Base-by-base conservation (phyloP, 2,888 invertebrate species). In the Hesperia comma region DNA sequence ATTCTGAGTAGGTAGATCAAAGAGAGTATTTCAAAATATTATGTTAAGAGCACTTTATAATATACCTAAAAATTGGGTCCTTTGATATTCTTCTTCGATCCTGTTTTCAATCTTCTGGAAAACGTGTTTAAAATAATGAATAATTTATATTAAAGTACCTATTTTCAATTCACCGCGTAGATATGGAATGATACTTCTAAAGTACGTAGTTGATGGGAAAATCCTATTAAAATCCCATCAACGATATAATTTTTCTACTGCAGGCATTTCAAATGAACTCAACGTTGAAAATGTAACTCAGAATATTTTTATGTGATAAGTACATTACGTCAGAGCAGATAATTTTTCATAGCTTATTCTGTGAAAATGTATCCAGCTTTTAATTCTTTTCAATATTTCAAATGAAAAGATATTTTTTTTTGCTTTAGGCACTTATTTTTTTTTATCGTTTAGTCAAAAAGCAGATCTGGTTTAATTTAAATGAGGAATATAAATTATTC, bases 181-280 rank as follows among this genome's bases (percentile, higher is more conserved):
- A 63, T 63, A n/a, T 57, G 32, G 37, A 37, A 17, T 49, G 57
- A 49, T 51, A 63, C 37, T 63, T 57, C 40, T 63, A 43, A 63
- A 63, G 37, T 57, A 57, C 57, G 37, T 57, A 57, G 56, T 63
- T 63, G 49, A 57, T 57, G 33, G 63, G 37, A 56, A 43, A 63
- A 63, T 49, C 33, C 56, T 46, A 57, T 63, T 63, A 63, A 56
- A 57, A 49, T 57, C 56, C 63, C 56, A 63, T 63, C 56, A 63
- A 26, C 37, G 37, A 63, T 19, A 55, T 40, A 40, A 63, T 56
- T 63, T 63, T 46, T 21, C 37, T 12, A 56, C 40, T 19, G 32
- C 32, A 14, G 40, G 49, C 14, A 46, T 26, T 32, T 37, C 43
- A 63, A 63, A 63, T 56, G 55, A 49, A 57, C 37, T 46, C 21